Evolutionary conservation across 2,797 vertebrate species (phyloP).

Genomic region (Tangara arthus): DNA sequence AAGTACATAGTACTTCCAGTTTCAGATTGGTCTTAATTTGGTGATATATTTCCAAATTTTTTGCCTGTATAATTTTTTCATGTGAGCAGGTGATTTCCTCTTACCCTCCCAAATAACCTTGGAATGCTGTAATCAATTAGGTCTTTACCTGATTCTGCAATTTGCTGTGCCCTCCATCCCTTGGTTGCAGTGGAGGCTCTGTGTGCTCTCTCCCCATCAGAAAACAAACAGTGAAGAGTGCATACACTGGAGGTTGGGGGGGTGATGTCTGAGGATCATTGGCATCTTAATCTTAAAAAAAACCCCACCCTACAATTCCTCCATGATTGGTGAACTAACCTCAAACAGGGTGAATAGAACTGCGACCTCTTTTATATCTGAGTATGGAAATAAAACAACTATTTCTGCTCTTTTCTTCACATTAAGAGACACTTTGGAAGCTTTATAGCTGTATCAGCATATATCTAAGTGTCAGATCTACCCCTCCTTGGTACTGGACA

Average conservation of each 20-base stretch:
- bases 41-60: neutral
- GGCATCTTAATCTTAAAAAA: neutral
- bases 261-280: neutral
- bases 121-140: neutral
- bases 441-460: neutral
- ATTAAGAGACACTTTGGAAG: neutral
- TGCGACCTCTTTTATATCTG: neutral
- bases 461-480: neutral
- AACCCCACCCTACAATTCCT: accelerated
- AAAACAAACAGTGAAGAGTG: neutral
- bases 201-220: neutral
- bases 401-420: neutral
- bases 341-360: neutral
- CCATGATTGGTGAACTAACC: neutral
- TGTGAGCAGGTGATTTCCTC: neutral
- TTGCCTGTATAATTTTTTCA: neutral
- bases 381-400: neutral
- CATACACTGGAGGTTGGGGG: neutral
- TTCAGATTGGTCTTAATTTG: neutral
- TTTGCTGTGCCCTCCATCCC: neutral
- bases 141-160: neutral
- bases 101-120: neutral
- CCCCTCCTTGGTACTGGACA: neutral
- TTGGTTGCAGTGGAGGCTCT: neutral
- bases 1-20: neutral